A percentile compares a stretch with the other conserved stretches of the same genome.
Conservation (phyloP, 2,888 invertebrate genomes). For the Thymelicus sylvestris region DNA sequence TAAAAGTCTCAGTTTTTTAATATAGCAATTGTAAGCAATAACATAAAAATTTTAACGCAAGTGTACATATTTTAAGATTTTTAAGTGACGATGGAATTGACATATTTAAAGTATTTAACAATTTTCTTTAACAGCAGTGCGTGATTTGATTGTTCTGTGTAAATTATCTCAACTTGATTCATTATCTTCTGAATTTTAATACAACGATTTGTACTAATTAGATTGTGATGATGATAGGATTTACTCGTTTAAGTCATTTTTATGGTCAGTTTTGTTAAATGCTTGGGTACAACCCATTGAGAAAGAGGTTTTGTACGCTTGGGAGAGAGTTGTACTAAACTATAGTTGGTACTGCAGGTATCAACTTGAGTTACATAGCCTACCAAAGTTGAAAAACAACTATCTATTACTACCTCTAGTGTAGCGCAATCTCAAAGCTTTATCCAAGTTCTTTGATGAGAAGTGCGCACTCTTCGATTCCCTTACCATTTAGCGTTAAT, state of each 20-base stretch:
- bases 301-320: background rate
- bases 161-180: conserved; percentile 27
- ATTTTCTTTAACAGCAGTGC: conserved; percentile 29
- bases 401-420: too few species aligned
- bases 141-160: conserved; percentile 31
- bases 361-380: too few species aligned
- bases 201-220: conserved; percentile 39
- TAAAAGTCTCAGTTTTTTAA: conserved; percentile 4
- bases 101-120: conserved; percentile 31
- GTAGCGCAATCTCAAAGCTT: too few species aligned
- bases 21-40: conserved; percentile 70
- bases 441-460: too few species aligned
- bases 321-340: background rate
- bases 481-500: too few species aligned
- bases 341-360: too few species aligned
- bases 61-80: conserved; percentile 34
- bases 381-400: too few species aligned
- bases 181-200: conserved; percentile 36
- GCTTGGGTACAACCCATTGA: conserved; percentile 4
- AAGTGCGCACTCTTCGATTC: too few species aligned
- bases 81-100: conserved; percentile 38
- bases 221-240: conserved; percentile 33
- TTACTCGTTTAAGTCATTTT: conserved; percentile 25
- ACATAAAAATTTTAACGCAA: conserved; percentile 49
- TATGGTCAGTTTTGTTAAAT: background rate